Conservation (phyloP, 2,888 invertebrate species). For the Tuta absoluta region DNA sequence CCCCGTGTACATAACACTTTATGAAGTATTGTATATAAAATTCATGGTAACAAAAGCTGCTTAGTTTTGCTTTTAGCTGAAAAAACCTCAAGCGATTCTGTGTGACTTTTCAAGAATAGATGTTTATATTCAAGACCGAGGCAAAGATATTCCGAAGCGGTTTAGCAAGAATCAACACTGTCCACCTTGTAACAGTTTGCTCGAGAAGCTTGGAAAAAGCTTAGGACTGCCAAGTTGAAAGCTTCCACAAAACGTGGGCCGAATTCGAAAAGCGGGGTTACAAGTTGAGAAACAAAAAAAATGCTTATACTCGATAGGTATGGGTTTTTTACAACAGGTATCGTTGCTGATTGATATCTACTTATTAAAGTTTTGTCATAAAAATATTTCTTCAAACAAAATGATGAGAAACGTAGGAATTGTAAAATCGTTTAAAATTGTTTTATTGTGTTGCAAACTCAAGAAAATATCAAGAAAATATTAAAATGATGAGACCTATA, state of each 20-base stretch:
- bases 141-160: constrained; percentile 4
- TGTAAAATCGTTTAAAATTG: no score
- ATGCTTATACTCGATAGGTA: not conserved
- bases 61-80: no score
- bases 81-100: not conserved
- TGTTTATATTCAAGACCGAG: not conserved
- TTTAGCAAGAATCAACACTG: constrained; percentile 3
- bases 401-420: no score
- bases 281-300: constrained; percentile 10
- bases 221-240: constrained; percentile 23
- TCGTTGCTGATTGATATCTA: not conserved
- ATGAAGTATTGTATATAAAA: no score
- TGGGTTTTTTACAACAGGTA: not conserved
- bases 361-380: not conserved
- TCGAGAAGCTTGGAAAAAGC: constrained; percentile 25
- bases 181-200: constrained; percentile 24
- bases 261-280: not conserved
- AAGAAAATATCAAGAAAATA: no score
- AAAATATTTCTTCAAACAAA: no score
- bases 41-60: no score
- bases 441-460: no score
- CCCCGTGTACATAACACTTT: no score
- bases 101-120: not conserved
- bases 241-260: constrained; percentile 12
- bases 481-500: no score